Base-by-base conservation (phyloP, 1,140 invertebrate species). In the Lucilia sericata region DNA sequence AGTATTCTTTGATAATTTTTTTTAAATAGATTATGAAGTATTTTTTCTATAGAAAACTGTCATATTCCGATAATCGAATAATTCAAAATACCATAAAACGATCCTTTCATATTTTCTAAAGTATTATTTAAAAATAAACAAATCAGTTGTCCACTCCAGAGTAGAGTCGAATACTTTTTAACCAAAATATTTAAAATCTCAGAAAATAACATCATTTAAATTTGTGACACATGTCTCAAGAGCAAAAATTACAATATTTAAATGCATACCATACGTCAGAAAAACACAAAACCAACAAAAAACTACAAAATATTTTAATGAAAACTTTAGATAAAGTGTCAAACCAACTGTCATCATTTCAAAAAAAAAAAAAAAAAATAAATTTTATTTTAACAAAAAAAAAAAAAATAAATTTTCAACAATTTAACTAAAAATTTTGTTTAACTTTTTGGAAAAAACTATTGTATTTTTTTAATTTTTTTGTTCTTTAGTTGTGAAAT, bases 141-240 rank as follows among this genome's bases (percentile, higher is more conserved):
- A 7, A 10, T 3, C 42, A 8, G 2, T 42, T 7, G 42, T 42
- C 42, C 42, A 42, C 7, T 42, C 42, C 42, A 42, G 42, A 42
- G 42, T 30, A 42, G 5, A 8, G 5, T 0, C 10, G 5, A 8
- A 10, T 42, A 8, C 42, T 42, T 60, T 60, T 60, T 7, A 60
- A 17, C 14, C 55, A 60, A 60, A 60, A 60, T 60, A 14, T 12
- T 7, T n/a, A 60, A 60, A 17, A 14, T 60, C 55, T 42, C 17
- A 9, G 10, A 30, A 30, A 42, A 49, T 13, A 49, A 42, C 42
- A 80, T 49, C 76, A 80, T 80, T 80, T 49, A 80, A 80, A 49
- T 80, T 80, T 80, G 17, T 80, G 76, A 80, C 76, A 80, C 42
- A 80, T 49, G 76, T 80, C 76, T 80, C 10, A 76, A 42, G 13